Evolutionary conservation across 2,113 vertebrate species (phyloP), one percentile per base, ranked within the genome.

Genomic region (Nymphicus hollandicus): DNA sequence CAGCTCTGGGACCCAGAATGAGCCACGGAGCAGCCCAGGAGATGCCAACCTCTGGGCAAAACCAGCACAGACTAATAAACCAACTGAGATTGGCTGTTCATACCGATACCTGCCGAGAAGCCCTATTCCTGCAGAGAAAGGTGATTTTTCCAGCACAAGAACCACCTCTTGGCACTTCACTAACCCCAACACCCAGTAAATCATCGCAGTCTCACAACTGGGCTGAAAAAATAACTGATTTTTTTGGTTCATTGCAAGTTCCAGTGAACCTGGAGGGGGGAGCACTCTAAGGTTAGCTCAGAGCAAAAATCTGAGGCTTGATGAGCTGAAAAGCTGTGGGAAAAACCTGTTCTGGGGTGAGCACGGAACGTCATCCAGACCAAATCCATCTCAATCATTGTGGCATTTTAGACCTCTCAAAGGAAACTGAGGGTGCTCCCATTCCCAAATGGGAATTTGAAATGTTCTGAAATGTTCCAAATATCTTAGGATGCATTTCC

Each of bases 11-110:
- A 58, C 3, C 20, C 28, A 19, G 46, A 22, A n/a, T 17, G 47
- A 71, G 3, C 13, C 7, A 19, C 1, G 31, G 50, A 64, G 50
- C 58, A 29, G 37, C 58, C 5, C 2, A 28, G 65, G n/a, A 89
- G 52, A 33, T 47, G 46, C 49, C 2, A 6, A 25, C 35, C 15
- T 50, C 58, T 2, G 3, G 13, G 20, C 29, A 82, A 70, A 79
- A 37, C 55, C 81, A 35, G 31, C 41, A 58, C 28, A 44, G 66
- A 33, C 28, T 24, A 46, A 81, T 5, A 84, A 89, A 83, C 24
- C 25, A 8, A 0, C 0, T 1, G 31, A 60, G n/a, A 15, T 69
- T 35, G 44, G 44, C 37, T 61, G 65, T 47, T 89, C 44, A 11
- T 4, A 7, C 23, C 0, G 6, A 24, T 15, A 22, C 81, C 64